Conservation (phyloP, 2,113 vertebrate species). For the Corythornis madagascariensis region DNA sequence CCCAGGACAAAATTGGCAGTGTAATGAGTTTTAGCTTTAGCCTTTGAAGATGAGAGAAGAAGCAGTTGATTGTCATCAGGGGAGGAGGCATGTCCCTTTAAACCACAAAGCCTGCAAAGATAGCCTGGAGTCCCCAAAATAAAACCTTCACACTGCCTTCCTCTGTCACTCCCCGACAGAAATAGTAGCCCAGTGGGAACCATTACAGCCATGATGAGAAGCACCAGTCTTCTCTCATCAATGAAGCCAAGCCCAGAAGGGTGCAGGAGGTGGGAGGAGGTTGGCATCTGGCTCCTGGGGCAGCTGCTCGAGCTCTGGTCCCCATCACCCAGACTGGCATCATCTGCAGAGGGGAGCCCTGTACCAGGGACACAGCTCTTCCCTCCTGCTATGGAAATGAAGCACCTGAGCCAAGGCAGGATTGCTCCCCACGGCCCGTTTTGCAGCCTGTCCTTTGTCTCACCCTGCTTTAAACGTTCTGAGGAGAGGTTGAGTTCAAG, state of each 20-base stretch:
- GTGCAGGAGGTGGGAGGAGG: not conserved
- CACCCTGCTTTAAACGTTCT: not conserved
- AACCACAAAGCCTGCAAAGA: conserved; percentile 63
- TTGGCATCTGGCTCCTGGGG: not conserved
- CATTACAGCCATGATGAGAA: not conserved
- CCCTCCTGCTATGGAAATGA: conserved; percentile 2
- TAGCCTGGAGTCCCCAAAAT: conserved; percentile 50
- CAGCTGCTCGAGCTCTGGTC: not conserved
- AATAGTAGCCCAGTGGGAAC: conserved; percentile 60
- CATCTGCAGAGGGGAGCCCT: not conserved
- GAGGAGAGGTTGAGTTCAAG: not conserved
- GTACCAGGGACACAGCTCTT: accelerated
- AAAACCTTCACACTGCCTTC: conserved; percentile 51
- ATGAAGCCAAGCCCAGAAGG: not conserved
- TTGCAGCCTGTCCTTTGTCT: conserved; percentile 14
- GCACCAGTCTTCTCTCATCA: conserved; percentile 5
- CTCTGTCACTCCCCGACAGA: conserved; percentile 40
- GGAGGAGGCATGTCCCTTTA: not conserved
- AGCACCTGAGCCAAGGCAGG: conserved; percentile 16
- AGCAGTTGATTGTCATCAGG: conserved; percentile 36
- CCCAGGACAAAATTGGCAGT: conserved; percentile 11
- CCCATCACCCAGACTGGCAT: not conserved
- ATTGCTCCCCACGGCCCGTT: not conserved
- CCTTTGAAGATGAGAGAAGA: conserved; percentile 64
- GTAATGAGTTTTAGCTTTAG: conserved; percentile 10